Evolutionary conservation across 1,140 invertebrate genomes (phyloP).

Genomic region (Coenobita brevimanus): DNA sequence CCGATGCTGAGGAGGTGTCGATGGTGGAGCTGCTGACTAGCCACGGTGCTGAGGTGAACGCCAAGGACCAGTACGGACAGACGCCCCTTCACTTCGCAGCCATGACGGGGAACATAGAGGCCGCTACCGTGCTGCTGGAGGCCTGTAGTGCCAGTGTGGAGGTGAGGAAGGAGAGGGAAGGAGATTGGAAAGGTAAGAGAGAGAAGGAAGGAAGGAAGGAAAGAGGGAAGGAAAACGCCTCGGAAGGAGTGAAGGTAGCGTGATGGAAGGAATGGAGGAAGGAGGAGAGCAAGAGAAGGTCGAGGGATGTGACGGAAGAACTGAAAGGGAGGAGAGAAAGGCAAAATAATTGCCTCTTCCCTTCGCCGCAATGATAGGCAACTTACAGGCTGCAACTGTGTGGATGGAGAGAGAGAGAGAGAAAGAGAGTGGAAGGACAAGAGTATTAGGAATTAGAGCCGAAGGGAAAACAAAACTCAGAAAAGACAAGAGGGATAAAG

Average conservation of each 20-base stretch:
- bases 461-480: no score
- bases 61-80: slow-evolving; percentile 73
- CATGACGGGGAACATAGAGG: slow-evolving; percentile 72
- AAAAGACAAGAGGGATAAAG: no score
- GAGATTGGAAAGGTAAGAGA: background rate
- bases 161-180: background rate
- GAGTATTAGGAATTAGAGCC: no score
- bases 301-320: background rate
- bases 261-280: background rate
- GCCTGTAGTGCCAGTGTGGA: slow-evolving; percentile 23
- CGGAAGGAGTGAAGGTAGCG: background rate
- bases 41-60: slow-evolving; percentile 73
- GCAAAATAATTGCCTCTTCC: no score
- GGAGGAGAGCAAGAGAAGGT: background rate
- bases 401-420: no score
- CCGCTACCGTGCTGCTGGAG: slow-evolving; percentile 9
- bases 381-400: no score
- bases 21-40: slow-evolving; percentile 70
- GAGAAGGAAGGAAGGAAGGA: background rate
- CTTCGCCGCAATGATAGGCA: no score
- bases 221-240: background rate
- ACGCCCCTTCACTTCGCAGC: slow-evolving; percentile 75
- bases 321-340: no score
- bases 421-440: no score
- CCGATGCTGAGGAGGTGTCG: background rate